Conservation (phyloP, 2,888 invertebrate species). For the Caenorhabditis sp. region DNA sequence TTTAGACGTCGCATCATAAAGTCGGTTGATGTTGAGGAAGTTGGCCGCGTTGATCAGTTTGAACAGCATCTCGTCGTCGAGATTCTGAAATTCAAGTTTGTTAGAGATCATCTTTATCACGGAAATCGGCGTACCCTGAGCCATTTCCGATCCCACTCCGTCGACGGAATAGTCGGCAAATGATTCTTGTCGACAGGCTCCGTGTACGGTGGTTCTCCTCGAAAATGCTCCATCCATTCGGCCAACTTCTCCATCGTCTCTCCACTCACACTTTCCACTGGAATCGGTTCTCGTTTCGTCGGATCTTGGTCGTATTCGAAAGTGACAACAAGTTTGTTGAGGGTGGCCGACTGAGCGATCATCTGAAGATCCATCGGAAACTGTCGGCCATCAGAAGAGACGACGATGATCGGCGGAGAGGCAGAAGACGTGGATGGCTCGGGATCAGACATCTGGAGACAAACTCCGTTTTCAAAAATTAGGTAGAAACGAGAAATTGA, state of each 20-base stretch:
- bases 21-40: conserved; percentile 15
- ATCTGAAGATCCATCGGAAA: conserved; percentile 10
- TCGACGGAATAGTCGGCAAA: not conserved
- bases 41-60: conserved; percentile 27
- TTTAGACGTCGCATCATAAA: not conserved
- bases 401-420: not conserved
- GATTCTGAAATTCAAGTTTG: conserved; percentile 6
- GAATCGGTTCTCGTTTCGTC: conserved; percentile 17
- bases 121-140: conserved; percentile 3
- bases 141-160: conserved; percentile 3
- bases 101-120: not conserved
- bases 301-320: conserved; percentile 13
- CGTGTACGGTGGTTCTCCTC: not conserved
- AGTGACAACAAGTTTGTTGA: conserved; percentile 7
- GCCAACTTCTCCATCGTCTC: conserved; percentile 17
- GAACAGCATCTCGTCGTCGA: conserved; percentile 17
- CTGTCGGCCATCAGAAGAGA: conserved; percentile 11
- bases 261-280: conserved; percentile 9
- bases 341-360: conserved; percentile 22
- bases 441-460: not conserved
- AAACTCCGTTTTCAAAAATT: too few relatives aligned
- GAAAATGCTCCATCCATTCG: conserved; percentile 16
- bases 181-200: not conserved
- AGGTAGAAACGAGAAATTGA: too few relatives aligned
- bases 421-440: conserved; percentile 12